A percentile compares a stretch with the other conserved stretches of the same genome.
phyloP scores from a whole-genome alignment of 1,140 invertebrate genomes.

The Drepana arcuata region DNA sequence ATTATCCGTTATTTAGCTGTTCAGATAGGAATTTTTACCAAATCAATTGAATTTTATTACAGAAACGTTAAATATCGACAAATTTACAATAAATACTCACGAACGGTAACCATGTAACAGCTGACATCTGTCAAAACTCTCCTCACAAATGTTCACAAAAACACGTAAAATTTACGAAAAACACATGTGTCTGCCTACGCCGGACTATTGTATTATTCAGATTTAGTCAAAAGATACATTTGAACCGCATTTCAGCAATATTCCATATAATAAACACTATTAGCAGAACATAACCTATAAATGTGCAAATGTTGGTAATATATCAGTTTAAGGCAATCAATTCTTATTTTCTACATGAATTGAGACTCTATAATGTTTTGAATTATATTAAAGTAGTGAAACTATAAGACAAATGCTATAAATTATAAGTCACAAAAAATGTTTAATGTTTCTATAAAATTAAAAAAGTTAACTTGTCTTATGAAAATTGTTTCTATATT shows the following conservation, averaged over 20 bases:
- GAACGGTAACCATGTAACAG: conserved; percentile 25
- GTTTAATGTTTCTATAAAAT: no score
- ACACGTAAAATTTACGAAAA: conserved; percentile 32
- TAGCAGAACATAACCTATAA: conserved; percentile 44
- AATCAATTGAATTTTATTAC: neutral
- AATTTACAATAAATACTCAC: conserved; percentile 22
- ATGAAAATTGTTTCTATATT: no score
- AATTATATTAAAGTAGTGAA: no score
- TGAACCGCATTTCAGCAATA: conserved; percentile 45
- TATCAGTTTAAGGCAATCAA: no score
- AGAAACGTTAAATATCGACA: neutral
- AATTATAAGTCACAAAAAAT: no score
- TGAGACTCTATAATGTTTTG: no score
- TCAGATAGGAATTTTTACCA: no score
- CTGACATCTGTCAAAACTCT: conserved; percentile 66
- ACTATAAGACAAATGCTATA: no score
- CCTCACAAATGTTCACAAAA: conserved; percentile 64
- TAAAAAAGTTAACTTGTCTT: no score
- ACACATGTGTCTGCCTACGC: conserved; percentile 14
- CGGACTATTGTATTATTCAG: neutral
- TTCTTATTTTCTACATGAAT: no score
- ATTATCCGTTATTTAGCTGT: no score
- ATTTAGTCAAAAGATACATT: conserved; percentile 19
- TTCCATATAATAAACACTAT: conserved; percentile 31
- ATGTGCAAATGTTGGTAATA: no score